Percentiles rank a stretch among this genome's conserved stretches.
Conservation (phyloP, 1,140 invertebrate species). For the Zaprionus taronus region DNA sequence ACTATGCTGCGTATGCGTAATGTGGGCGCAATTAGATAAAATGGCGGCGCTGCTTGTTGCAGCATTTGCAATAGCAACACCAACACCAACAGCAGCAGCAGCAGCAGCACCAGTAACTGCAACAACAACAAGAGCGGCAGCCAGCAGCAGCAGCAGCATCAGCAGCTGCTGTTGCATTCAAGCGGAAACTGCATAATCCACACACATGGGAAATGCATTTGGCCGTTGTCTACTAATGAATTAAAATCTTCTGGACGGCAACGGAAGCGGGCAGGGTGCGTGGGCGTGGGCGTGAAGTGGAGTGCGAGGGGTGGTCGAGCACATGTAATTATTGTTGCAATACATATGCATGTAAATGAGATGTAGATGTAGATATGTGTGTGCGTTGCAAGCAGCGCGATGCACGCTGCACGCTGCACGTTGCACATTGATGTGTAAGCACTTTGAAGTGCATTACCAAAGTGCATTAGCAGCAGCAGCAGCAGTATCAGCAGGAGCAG, state of each 20-base stretch:
- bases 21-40: slow-evolving; percentile 77
- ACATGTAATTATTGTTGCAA: slow-evolving; percentile 75
- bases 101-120: slow-evolving; percentile 18
- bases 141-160: slow-evolving; percentile 29
- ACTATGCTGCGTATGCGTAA: slow-evolving; percentile 72
- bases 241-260: slow-evolving; percentile 75
- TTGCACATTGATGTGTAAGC: slow-evolving; percentile 73
- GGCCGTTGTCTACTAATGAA: slow-evolving; percentile 81
- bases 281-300: too few relatives aligned
- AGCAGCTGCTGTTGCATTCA: slow-evolving; percentile 70
- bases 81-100: slow-evolving; percentile 39
- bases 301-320: slow-evolving; percentile 29
- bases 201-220: slow-evolving; percentile 75
- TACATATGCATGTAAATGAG: slow-evolving; percentile 11
- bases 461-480: slow-evolving; percentile 60
- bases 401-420: slow-evolving; percentile 33
- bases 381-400: slow-evolving; percentile 30
- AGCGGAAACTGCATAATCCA: slow-evolving; percentile 81
- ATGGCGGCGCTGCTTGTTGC: slow-evolving; percentile 51
- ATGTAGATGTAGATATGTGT: slow-evolving; percentile 1
- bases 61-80: slow-evolving; percentile 33
- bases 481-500: slow-evolving; percentile 28
- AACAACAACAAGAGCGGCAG: slow-evolving; percentile 51
- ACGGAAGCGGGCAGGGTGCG: slow-evolving; percentile 4
- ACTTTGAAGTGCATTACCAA: slow-evolving; percentile 81